A percentile compares a stretch with the other conserved stretches of the same genome.
phyloP scores from a whole-genome alignment of 2,888 invertebrate genomes.

The Stenolophus ochropezus region DNA sequence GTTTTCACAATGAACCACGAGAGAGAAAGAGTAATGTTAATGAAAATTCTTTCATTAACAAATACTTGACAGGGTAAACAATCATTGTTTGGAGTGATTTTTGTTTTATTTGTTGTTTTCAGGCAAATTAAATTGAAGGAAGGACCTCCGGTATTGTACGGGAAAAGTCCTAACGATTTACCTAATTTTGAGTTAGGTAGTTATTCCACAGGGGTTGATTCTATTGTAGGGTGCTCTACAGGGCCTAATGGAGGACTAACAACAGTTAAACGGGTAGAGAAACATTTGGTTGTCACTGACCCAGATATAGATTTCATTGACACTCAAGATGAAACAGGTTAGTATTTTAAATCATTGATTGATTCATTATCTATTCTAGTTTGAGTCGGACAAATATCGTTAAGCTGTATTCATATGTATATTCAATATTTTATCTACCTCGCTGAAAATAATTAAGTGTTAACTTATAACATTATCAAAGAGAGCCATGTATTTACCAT shows the following conservation, averaged over 20 bases:
- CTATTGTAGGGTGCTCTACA: slow-evolving; percentile 83
- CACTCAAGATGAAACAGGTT: slow-evolving; percentile 71
- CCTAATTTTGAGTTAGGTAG: slow-evolving; percentile 77
- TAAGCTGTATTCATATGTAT: too few relatives aligned
- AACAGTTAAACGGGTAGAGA: slow-evolving; percentile 80
- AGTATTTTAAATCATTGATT: too few relatives aligned
- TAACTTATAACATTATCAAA: too few relatives aligned
- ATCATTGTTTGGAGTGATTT: too few relatives aligned
- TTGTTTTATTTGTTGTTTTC: too few relatives aligned
- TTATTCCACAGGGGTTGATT: slow-evolving; percentile 75
- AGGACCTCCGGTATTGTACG: slow-evolving; percentile 80
- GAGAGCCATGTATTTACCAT: too few relatives aligned
- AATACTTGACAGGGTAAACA: slow-evolving; percentile 84
- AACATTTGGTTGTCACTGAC: slow-evolving; percentile 80
- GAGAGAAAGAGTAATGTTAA: slow-evolving; percentile 74
- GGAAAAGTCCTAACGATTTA: slow-evolving; percentile 83
- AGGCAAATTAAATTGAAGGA: slow-evolving; percentile 69
- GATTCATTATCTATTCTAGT: too few relatives aligned
- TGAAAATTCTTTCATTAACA: slow-evolving; percentile 81
- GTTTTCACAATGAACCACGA: slow-evolving; percentile 79
- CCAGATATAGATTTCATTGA: slow-evolving; percentile 85
- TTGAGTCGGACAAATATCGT: too few relatives aligned
- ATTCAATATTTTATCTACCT: too few relatives aligned
- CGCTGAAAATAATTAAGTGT: too few relatives aligned
- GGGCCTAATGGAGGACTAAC: slow-evolving; percentile 90